phyloP scores from a whole-genome alignment of 53 echinoderm and acorn worm genomes.

The Glandiceps talaboti region DNA sequence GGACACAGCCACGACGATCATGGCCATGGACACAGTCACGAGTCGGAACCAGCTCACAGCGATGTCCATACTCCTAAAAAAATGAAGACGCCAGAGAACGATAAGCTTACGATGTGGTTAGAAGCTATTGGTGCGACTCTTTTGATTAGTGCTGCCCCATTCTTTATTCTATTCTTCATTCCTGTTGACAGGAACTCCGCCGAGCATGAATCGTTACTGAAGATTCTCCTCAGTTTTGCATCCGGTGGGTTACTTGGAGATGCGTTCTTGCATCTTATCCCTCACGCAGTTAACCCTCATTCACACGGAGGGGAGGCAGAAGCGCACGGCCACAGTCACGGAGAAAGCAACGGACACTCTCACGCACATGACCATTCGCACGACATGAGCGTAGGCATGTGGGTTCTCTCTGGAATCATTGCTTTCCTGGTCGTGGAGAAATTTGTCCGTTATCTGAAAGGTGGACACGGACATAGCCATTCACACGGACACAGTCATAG shows the following conservation, averaged over 20 bases:
- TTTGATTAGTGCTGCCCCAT: constrained; percentile 87
- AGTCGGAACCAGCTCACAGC: not conserved
- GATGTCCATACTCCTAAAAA: no score
- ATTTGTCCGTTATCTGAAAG: constrained; percentile 62
- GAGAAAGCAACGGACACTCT: not conserved
- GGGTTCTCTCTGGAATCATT: constrained; percentile 73
- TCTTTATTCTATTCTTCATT: constrained; percentile 80
- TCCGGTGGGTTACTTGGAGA: constrained; percentile 91
- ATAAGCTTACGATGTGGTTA: constrained; percentile 34
- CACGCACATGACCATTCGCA: constrained; percentile 40
- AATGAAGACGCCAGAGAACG: not conserved
- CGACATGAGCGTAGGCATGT: constrained; percentile 54
- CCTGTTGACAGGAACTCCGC: constrained; percentile 70
- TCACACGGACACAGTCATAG: constrained; percentile 33
- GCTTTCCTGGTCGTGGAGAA: constrained; percentile 88
- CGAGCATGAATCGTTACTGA: constrained; percentile 63
- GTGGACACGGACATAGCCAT: constrained; percentile 57
- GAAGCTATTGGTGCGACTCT: constrained; percentile 91
- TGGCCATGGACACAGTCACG: constrained; percentile 11
- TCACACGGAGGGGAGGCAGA: constrained; percentile 37
- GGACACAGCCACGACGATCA: not conserved
- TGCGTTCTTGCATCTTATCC: constrained; percentile 88
- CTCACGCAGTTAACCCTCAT: constrained; percentile 83
- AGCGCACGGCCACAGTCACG: constrained; percentile 14
- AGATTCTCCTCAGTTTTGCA: constrained; percentile 79